These are phyloP conservation scores for Atrichornis clamosus DNA, from an alignment of 2,113 vertebrate species.

Conservation along the genomic window DNA sequence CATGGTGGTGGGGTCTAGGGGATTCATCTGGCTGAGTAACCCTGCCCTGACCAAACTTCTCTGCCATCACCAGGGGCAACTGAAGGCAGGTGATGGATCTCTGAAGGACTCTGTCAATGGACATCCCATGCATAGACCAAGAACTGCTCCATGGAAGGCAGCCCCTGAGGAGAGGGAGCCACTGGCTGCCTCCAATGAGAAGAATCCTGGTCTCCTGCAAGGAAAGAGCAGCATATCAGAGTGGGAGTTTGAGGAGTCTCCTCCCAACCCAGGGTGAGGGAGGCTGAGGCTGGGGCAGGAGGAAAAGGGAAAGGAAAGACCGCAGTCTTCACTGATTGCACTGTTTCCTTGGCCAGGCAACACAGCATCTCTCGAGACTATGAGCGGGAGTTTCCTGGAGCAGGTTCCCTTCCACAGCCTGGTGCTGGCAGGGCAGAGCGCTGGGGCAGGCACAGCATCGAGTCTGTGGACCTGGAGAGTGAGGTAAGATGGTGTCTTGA, in stretches of 20 bases:
- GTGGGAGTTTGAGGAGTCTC: slow-evolving; percentile 27
- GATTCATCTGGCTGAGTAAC: neutral
- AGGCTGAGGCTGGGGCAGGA: neutral
- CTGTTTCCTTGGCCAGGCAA: slow-evolving; percentile 53
- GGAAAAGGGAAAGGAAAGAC: neutral
- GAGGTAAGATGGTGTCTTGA: slow-evolving; percentile 65
- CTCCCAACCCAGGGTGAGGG: slow-evolving; percentile 44
- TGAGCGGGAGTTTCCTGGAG: slow-evolving; percentile 72
- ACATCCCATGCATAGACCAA: neutral
- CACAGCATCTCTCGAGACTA: slow-evolving; percentile 77
- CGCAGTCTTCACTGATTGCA: neutral
- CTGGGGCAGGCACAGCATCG: neutral
- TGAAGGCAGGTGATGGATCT: neutral
- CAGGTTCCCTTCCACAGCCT: neutral
- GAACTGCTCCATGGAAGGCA: neutral
- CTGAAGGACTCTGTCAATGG: slow-evolving; percentile 1
- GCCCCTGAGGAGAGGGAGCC: neutral
- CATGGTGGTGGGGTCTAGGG: neutral
- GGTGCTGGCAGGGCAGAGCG: neutral
- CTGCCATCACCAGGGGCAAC: slow-evolving; percentile 28
- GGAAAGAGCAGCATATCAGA: slow-evolving; percentile 5
- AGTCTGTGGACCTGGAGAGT: slow-evolving; percentile 61
- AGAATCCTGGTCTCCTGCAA: neutral
- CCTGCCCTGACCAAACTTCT: neutral
- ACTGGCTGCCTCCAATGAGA: neutral